Conservation (phyloP, 2,797 vertebrate genomes). For the Eurystomus glaucurus region DNA sequence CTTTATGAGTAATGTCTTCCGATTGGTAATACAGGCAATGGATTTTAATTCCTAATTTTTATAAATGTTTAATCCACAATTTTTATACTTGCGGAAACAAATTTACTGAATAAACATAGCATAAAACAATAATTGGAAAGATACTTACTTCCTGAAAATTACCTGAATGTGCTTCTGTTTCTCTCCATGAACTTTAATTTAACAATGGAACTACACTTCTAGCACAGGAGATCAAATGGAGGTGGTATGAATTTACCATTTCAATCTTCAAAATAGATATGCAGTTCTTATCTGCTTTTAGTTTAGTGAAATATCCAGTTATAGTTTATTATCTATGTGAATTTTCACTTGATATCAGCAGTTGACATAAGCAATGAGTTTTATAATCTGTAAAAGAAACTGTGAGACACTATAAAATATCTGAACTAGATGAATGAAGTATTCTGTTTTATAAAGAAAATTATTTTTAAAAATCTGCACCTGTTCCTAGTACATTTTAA, state of each 20-base stretch:
- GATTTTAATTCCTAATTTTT: neutral
- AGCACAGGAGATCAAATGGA: neutral
- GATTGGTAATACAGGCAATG: neutral
- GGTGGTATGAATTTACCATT: neutral
- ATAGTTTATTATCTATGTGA: neutral
- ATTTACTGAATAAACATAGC: neutral
- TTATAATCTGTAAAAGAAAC: neutral
- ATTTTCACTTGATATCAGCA: neutral
- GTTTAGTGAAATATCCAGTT: neutral
- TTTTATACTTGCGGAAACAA: neutral
- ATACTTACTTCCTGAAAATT: neutral
- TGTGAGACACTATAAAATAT: neutral
- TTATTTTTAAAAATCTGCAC: neutral
- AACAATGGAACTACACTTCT: neutral
- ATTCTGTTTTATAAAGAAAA: neutral
- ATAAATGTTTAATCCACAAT: neutral
- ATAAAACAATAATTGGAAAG: neutral
- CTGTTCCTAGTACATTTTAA: neutral
- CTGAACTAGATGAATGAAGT: neutral
- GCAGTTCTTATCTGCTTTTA: neutral
- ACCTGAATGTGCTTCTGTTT: neutral
- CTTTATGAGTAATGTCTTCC: fast-evolving
- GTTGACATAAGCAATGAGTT: neutral
- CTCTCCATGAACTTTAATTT: neutral
- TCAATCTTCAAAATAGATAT: neutral